Base-by-base conservation (phyloP, 2,797 vertebrate genomes). In the Galagoides demidoff region DNA sequence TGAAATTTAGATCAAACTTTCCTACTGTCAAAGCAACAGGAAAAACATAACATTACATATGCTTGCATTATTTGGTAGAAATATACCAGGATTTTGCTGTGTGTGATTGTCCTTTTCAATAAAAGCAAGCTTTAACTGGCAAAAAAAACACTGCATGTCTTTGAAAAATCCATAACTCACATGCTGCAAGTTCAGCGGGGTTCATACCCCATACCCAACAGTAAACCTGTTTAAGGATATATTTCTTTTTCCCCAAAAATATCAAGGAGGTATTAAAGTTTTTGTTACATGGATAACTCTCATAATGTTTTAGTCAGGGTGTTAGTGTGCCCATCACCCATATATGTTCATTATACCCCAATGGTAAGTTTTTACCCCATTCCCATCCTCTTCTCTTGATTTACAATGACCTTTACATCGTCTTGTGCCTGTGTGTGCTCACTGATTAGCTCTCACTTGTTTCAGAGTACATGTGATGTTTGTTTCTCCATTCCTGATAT, bases 81-180 rank as follows among this genome's bases (percentile, higher is more conserved):
- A 59, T 59, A 59, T 9, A 25, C 57, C 57, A 59, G 57, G 57
- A 59, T 59, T 59, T 59, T 59, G 9, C 3, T 23, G 57, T 59
- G 57, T 59, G 57, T 59, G 57, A 37, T 39, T 71, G 68, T 23
- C 34, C 22, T 71, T 71, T 39, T 39, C 34, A 13, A 39, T 39
- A 39, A 37, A 71, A 71, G 37, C 22, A 71, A 71, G 68, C 22
- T 71, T 71, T 39, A 23, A 39, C 12, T 71, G 68, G 34, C 23
- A 71, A n/a, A n/a, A n/a, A n/a, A n/a, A n/a, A n/a, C n/a, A 91
- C n/a, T 22, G 1, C 16, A 63, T 81, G 55, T 61, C 57, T 91
- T 93, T 74, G n/a, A 71, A 92, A 97, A 96, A 74, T 92, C 25
- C 29, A 23, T 74, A 95, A 66, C 37, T 90, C 63, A 92, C 71